Evolutionary conservation across 1,140 invertebrate genomes (phyloP).

Genomic region (Archivesica marissinica): DNA sequence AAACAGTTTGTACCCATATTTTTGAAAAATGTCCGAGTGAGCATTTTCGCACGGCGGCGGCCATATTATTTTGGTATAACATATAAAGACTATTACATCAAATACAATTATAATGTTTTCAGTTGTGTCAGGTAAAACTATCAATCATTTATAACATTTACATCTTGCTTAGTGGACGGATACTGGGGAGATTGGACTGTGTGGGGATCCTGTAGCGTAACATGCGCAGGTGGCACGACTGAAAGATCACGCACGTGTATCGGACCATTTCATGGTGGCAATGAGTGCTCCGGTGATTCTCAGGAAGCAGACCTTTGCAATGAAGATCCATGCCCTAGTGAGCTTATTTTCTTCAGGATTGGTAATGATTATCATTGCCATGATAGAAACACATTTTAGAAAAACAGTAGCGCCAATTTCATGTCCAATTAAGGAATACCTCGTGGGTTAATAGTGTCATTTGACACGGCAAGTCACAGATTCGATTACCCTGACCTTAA

Average conservation of each 20-base stretch:
- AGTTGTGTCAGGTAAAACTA: background rate
- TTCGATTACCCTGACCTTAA: too few relatives aligned
- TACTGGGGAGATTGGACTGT: constrained; percentile 65
- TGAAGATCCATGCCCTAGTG: constrained; percentile 27
- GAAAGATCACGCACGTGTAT: constrained; percentile 62
- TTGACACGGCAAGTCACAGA: too few relatives aligned
- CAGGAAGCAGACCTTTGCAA: constrained; percentile 47
- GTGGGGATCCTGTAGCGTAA: constrained; percentile 68
- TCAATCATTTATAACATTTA: background rate
- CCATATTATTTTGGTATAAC: background rate
- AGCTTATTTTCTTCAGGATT: background rate
- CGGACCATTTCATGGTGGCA: constrained; percentile 59
- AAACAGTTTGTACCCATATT: too few relatives aligned
- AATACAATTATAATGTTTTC: background rate
- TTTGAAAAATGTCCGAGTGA: too few relatives aligned
- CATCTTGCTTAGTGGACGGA: constrained; percentile 61
- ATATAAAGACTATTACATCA: background rate
- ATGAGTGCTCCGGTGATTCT: constrained; percentile 50
- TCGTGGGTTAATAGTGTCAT: too few relatives aligned
- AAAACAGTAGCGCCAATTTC: too few relatives aligned
- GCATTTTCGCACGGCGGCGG: too few relatives aligned
- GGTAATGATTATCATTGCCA: too few relatives aligned
- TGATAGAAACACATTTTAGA: too few relatives aligned
- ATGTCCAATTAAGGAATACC: too few relatives aligned
- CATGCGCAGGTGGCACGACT: constrained; percentile 67